Conservation (phyloP, 2,113 vertebrate genomes). For the Aix galericulata region DNA sequence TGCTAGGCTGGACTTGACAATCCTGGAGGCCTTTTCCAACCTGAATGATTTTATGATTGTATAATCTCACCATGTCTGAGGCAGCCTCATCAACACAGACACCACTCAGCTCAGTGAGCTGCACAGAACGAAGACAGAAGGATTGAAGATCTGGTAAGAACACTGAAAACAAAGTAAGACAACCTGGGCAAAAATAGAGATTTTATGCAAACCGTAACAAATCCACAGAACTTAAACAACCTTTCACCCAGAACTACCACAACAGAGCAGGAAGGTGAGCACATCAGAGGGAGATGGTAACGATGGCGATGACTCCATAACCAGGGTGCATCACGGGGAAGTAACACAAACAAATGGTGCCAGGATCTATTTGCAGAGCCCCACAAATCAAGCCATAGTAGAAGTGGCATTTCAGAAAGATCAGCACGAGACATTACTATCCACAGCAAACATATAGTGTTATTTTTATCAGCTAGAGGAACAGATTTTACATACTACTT, state of each 20-base stretch:
- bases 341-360: neutral
- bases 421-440: neutral
- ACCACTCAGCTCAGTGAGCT: fast-evolving
- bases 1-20: no score
- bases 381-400: neutral
- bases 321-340: neutral
- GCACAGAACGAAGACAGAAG: neutral
- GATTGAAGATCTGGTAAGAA: neutral
- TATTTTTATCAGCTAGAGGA: constrained; percentile 21
- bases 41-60: no score
- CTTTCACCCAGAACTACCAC: neutral
- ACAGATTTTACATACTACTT: neutral
- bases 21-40: no score
- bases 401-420: neutral
- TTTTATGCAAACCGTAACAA: neutral
- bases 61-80: fast-evolving
- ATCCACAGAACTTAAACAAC: neutral
- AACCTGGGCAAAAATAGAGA: neutral
- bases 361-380: neutral
- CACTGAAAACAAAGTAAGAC: neutral
- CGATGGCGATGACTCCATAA: neutral
- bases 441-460: neutral
- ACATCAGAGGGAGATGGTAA: neutral
- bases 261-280: constrained; percentile 13
- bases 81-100: neutral